Percentiles rank a stretch among this genome's conserved stretches.
phyloP scores from a whole-genome alignment of 2,888 invertebrate species.

The Oeneis ivallda region DNA sequence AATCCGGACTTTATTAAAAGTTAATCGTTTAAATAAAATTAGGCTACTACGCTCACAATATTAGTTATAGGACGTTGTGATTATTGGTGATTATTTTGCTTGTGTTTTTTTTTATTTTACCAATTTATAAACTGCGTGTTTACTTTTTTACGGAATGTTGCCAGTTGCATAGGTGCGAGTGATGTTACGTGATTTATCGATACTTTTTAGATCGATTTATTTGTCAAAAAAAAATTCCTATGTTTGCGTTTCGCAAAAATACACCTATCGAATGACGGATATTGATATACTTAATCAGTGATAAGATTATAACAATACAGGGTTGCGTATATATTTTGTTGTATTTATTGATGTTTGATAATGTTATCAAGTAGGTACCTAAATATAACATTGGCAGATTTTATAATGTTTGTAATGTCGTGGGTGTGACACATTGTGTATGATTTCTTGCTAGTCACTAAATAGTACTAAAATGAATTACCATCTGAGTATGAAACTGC shows the following conservation, averaged over 20 bases:
- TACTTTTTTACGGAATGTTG: constrained; percentile 19
- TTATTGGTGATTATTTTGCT: not conserved
- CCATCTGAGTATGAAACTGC: constrained; percentile 2
- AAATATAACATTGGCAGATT: constrained; percentile 15
- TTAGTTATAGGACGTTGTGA: not conserved
- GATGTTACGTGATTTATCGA: constrained; percentile 21
- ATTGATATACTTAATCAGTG: constrained; percentile 14
- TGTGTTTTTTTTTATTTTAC: not conserved
- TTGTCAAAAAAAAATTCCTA: not conserved
- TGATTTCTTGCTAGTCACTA: not conserved
- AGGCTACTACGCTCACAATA: not conserved
- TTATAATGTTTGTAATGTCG: constrained; percentile 11
- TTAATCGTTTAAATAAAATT: not conserved
- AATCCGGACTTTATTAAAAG: constrained; percentile 1
- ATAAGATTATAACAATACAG: constrained; percentile 12
- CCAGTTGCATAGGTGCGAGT: constrained; percentile 13
- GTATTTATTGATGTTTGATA: constrained; percentile 26
- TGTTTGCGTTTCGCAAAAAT: not conserved
- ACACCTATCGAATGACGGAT: constrained; percentile 1
- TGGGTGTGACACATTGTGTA: constrained; percentile 2
- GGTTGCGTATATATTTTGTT: not conserved
- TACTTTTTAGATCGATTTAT: not conserved
- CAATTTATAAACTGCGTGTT: not conserved
- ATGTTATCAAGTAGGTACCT: constrained; percentile 22
- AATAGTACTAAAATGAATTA: constrained; percentile 12